Evolutionary conservation across 2,888 invertebrate genomes (phyloP).

Genomic region (Melipona beecheii): DNA sequence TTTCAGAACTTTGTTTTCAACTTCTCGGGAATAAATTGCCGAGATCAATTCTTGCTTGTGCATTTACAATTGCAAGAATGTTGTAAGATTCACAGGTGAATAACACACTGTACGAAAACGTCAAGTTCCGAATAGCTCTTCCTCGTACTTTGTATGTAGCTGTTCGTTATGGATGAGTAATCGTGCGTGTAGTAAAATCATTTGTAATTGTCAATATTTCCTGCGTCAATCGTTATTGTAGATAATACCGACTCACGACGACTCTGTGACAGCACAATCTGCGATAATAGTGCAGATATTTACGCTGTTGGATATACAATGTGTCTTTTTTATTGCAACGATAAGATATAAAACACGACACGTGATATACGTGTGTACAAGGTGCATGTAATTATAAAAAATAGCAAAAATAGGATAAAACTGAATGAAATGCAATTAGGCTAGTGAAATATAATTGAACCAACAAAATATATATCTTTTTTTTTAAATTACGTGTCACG

Average conservation of each 20-base stretch:
- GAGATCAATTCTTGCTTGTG: neutral
- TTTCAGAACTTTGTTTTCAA: neutral
- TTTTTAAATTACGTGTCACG: neutral
- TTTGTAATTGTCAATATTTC: no score
- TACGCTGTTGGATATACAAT: neutral
- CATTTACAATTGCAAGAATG: no score
- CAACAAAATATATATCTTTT: neutral
- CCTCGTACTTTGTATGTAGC: no score
- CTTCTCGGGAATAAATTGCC: neutral
- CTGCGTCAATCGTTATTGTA: no score
- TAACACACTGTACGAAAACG: no score
- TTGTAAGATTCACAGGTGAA: no score
- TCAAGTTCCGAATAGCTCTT: no score
- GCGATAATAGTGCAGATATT: neutral
- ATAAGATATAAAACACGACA: neutral
- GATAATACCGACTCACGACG: neutral
- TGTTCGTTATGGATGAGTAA: no score
- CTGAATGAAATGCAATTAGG: neutral
- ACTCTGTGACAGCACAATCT: neutral
- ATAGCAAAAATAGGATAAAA: neutral
- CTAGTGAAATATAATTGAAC: no score
- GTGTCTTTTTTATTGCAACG: neutral
- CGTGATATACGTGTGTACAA: neutral
- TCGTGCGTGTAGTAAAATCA: no score
- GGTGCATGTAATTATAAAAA: neutral